Percentiles rank a stretch among this genome's conserved stretches.
phyloP scores from a whole-genome alignment of 2,888 invertebrate species.

The Panzeria rudis region DNA sequence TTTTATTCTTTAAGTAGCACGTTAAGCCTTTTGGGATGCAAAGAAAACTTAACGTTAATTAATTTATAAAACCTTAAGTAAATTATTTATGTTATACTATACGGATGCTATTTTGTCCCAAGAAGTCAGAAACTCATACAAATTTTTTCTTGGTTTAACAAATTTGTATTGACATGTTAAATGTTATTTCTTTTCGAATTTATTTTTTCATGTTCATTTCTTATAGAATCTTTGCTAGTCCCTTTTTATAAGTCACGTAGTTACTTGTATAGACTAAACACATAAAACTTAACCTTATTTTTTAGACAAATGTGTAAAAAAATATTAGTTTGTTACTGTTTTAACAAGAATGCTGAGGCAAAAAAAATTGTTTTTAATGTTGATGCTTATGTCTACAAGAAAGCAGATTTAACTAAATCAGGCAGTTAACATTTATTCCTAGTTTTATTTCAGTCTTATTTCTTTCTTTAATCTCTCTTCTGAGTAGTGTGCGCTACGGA shows the following conservation, averaged over 20 bases:
- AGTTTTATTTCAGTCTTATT: slow-evolving; percentile 29
- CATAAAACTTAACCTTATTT: slow-evolving; percentile 4
- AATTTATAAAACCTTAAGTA: not conserved
- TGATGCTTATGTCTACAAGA: slow-evolving; percentile 44
- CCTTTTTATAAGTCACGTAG: slow-evolving; percentile 53
- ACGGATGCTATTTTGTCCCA: not conserved
- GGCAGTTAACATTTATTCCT: slow-evolving; percentile 56
- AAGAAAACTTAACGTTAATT: slow-evolving; percentile 12
- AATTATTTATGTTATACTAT: not conserved
- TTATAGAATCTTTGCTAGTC: not conserved
- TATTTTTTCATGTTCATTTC: slow-evolving; percentile 11
- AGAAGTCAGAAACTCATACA: not conserved
- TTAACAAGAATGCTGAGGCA: not conserved
- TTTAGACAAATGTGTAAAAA: not conserved
- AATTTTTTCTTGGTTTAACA: slow-evolving; percentile 35
- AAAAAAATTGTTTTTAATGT: slow-evolving; percentile 43
- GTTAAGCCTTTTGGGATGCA: slow-evolving; percentile 22
- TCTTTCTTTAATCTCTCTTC: not conserved
- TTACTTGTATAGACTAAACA: slow-evolving; percentile 9
- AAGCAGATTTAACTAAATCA: slow-evolving; percentile 33
- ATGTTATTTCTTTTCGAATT: slow-evolving; percentile 35
- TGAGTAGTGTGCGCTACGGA: not conserved
- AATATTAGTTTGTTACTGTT: slow-evolving; percentile 25
- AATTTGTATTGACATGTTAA: slow-evolving; percentile 63
- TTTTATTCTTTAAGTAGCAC: not conserved